Evolutionary conservation across 1,140 invertebrate genomes (phyloP).

Genomic region (Triops cancriformis): DNA sequence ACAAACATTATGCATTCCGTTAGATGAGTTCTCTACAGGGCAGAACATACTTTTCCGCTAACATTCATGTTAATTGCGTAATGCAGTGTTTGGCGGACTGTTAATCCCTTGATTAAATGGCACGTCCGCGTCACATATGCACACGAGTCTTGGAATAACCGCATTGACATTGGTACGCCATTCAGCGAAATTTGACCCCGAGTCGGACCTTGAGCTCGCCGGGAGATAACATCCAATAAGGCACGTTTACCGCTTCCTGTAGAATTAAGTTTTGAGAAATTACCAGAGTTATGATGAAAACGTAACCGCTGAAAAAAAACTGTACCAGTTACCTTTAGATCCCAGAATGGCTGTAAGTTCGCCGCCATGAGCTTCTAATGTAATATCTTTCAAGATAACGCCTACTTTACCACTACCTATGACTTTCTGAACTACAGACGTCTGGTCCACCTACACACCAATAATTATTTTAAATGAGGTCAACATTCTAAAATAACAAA

Average conservation of each 20-base stretch:
- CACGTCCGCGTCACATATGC: slow-evolving; percentile 76
- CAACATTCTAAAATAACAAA: neutral
- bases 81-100: slow-evolving; percentile 71
- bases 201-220: slow-evolving; percentile 49
- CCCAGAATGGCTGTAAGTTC: slow-evolving; percentile 85
- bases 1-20: neutral
- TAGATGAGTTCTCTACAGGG: neutral
- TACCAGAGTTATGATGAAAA: neutral
- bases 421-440: slow-evolving; percentile 63
- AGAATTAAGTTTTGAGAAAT: slow-evolving; percentile 25
- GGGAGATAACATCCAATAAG: slow-evolving; percentile 77
- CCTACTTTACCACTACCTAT: slow-evolving; percentile 68
- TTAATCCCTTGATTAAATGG: slow-evolving; percentile 70
- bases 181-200: slow-evolving; percentile 78
- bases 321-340: slow-evolving; percentile 62
- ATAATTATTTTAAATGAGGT: slow-evolving; percentile 16
- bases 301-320: neutral
- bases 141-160: slow-evolving; percentile 72
- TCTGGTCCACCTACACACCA: slow-evolving; percentile 58
- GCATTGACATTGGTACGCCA: slow-evolving; percentile 65
- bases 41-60: slow-evolving; percentile 49
- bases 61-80: slow-evolving; percentile 58
- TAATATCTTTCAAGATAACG: slow-evolving; percentile 81
- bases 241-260: slow-evolving; percentile 80
- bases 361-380: slow-evolving; percentile 75